These are phyloP conservation scores for Nesidiocoris tenuis DNA, from an alignment of 2,888 invertebrate species.

Conservation along the genomic window DNA sequence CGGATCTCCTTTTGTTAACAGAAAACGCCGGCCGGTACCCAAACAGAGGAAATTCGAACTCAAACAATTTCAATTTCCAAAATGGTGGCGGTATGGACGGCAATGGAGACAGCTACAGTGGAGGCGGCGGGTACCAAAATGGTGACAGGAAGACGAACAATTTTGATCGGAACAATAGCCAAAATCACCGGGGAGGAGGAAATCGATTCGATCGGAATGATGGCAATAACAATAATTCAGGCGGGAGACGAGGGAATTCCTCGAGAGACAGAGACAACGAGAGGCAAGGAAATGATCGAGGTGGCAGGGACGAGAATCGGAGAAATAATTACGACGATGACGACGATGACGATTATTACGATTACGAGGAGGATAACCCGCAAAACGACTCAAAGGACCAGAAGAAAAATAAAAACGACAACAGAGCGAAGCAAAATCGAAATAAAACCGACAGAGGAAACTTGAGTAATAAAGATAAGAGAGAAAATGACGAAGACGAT, in stretches of 20 bases:
- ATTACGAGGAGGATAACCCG: conserved; percentile 34
- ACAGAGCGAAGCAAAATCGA: conserved; percentile 6
- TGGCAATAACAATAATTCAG: not conserved
- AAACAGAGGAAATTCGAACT: not conserved
- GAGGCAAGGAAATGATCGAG: conserved; percentile 15
- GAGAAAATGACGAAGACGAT: not conserved
- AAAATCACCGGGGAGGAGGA: not conserved
- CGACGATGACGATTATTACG: conserved; percentile 42
- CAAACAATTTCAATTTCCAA: not conserved
- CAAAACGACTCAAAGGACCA: not conserved
- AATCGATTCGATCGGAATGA: not conserved
- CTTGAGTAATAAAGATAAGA: not conserved
- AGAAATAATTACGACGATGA: conserved; percentile 15
- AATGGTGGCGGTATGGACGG: conserved; percentile 1
- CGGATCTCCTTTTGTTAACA: no score
- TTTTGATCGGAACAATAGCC: not conserved
- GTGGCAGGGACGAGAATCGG: conserved; percentile 1
- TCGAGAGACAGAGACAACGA: conserved; percentile 27
- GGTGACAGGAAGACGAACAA: conserved; percentile 2
- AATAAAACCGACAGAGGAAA: conserved; percentile 8
- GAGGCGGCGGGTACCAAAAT: conserved; percentile 15
- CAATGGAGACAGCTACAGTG: conserved; percentile 3
- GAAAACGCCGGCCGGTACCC: not conserved
- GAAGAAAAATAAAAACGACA: conserved; percentile 9
- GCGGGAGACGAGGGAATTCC: not conserved